phyloP scores from a whole-genome alignment of 1,140 invertebrate species.

The Cyphomyrmex costatus region DNA sequence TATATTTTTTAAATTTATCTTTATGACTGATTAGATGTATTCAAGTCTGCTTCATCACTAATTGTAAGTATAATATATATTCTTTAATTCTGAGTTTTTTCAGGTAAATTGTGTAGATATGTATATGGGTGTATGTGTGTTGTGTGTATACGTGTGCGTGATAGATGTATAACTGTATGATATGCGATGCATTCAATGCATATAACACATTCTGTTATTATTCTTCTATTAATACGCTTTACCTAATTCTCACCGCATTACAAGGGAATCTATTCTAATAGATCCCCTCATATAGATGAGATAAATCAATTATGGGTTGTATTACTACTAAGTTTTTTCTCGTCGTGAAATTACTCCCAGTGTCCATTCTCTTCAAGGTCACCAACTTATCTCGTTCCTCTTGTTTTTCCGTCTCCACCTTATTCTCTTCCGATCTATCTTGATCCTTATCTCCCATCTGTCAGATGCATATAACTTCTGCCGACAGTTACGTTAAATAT shows the following conservation, averaged over 20 bases:
- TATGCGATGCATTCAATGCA: not conserved
- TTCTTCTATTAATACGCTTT: not conserved
- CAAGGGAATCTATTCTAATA: not conserved
- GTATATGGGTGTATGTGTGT: too few species aligned
- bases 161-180: not conserved
- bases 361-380: conserved; percentile 48
- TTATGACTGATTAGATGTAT: not conserved
- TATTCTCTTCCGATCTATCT: conserved; percentile 48
- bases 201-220: not conserved
- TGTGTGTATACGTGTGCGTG: too few species aligned
- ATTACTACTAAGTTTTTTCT: conserved; percentile 25
- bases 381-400: conserved; percentile 61
- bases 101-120: too few species aligned
- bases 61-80: conserved; percentile 13
- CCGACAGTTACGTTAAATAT: not conserved
- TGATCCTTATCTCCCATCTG: conserved; percentile 25
- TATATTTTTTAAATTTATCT: not conserved
- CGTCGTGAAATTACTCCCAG: conserved; percentile 32
- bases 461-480: conserved; percentile 1
- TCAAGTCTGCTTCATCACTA: not conserved
- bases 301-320: conserved; percentile 33
- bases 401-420: conserved; percentile 10
- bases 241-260: conserved; percentile 4
- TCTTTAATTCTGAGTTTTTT: conserved; percentile 2
- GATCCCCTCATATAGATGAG: too few species aligned